Base-by-base conservation (phyloP, 2,797 vertebrate species). In the Phoeniculus purpureus region DNA sequence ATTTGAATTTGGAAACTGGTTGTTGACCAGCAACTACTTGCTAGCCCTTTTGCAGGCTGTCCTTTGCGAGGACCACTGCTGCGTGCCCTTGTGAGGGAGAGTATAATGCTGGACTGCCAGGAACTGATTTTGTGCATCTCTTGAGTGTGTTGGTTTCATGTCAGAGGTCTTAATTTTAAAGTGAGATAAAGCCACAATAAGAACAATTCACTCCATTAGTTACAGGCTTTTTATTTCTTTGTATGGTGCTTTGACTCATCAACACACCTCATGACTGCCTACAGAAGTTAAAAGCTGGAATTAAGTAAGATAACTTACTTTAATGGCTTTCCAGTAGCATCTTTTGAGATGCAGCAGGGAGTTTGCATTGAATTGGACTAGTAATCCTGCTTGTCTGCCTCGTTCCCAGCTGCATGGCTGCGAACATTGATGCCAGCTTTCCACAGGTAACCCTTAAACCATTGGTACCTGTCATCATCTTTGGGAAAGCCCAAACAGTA, bases 11-110 rank as follows among this genome's bases (percentile, higher is more conserved):
- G 27, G 37, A 65, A 56, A 5, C 23, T 56, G 77, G 43, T 43
- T 61, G 27, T 43, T 54, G 62, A 13, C 6, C 31, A 26, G 29
- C 17, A 32, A 15, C 61, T 0, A 0, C 29, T 77, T 89, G 47
- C 26, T 34, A 87, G 66, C n/a, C 34, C 20, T 21, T 32, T n/a
- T 70, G 47, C 29, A 37, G 31, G 29, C 61, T 79, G 72, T 12
- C 9, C 25, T 55, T 72, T 71, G 58, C 68, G 15, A 1, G 1
- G 34, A 50, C 4, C 47, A 15, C 16, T 0, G 0, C 65, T 62
- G 11, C 3, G 16, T 31, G 59, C 31, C 37, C 32, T 9, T 16
- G 9, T 27, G 6, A 0, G 0, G 51, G 31, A 17, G 26, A 56
- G 10, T 9, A 2, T 29, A 27, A 21, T 1, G 3, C 20, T 18